phyloP scores from a whole-genome alignment of 2,888 invertebrate genomes.

The Meloe dianella region DNA sequence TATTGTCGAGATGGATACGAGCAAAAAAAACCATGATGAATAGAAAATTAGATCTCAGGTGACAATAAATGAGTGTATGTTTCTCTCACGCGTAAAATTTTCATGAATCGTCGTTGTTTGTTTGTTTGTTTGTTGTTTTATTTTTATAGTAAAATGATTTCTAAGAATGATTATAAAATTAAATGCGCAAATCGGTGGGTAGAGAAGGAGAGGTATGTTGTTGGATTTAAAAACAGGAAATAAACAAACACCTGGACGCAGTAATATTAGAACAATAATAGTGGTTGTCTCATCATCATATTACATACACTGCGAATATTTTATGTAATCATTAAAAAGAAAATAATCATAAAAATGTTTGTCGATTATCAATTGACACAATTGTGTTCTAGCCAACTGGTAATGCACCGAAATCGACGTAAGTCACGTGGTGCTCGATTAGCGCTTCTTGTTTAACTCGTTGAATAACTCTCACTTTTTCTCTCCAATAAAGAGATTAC shows the following conservation, averaged over 20 bases:
- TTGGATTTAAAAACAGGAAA: conserved; percentile 18
- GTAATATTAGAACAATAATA: not conserved
- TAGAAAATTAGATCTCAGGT: not conserved
- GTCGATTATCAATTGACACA: no score
- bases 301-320: not conserved
- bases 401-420: no score
- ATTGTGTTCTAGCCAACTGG: no score
- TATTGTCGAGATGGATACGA: not conserved
- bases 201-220: not conserved
- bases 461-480: no score
- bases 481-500: no score
- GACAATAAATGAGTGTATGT: conserved; percentile 7
- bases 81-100: conserved; percentile 10
- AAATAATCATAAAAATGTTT: no score
- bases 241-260: conserved; percentile 25
- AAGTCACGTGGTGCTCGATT: no score
- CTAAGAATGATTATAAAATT: conserved; percentile 17
- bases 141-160: conserved; percentile 28
- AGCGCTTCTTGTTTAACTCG: no score
- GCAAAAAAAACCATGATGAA: not conserved
- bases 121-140: not conserved
- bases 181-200: conserved; percentile 14
- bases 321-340: no score
- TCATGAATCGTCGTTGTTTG: conserved; percentile 7
- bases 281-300: not conserved